Conservation (phyloP, 2,888 invertebrate genomes). For the Amphimallon solstitiale region DNA sequence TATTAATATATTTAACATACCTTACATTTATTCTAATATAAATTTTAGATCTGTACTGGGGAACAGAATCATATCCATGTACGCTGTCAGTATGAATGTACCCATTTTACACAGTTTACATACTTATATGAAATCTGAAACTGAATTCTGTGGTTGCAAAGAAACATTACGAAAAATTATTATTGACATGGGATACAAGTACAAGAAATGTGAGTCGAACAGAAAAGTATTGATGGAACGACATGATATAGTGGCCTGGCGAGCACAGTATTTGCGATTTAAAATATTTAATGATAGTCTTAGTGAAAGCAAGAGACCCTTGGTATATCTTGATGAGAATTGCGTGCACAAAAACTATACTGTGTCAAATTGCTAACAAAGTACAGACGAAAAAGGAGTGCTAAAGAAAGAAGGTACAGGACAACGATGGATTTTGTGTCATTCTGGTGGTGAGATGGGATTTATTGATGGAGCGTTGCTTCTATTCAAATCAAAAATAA, state of each 20-base stretch:
- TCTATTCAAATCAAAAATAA: constrained; percentile 13
- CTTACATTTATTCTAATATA: too few species aligned
- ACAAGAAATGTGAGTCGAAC: neutral
- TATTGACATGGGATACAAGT: neutral
- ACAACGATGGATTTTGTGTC: constrained; percentile 4
- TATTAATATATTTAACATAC: too few species aligned
- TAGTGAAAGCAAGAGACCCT: neutral
- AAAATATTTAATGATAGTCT: neutral
- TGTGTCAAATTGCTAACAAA: constrained; percentile 3
- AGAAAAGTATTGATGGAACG: constrained; percentile 4
- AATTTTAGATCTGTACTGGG: neutral
- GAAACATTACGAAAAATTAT: constrained; percentile 6
- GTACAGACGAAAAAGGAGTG: neutral
- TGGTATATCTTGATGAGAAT: constrained; percentile 9
- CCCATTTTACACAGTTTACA: neutral
- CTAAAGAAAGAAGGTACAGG: neutral
- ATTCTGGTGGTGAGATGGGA: too few species aligned
- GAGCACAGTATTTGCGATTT: constrained; percentile 6
- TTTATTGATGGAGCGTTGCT: neutral
- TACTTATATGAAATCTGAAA: neutral
- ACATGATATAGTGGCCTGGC: neutral
- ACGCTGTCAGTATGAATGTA: neutral
- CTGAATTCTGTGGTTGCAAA: neutral
- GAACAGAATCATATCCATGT: neutral
- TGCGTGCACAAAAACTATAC: constrained; percentile 15